Base-by-base conservation (phyloP, 2,113 vertebrate genomes). In the Gopherus evgoodei region DNA sequence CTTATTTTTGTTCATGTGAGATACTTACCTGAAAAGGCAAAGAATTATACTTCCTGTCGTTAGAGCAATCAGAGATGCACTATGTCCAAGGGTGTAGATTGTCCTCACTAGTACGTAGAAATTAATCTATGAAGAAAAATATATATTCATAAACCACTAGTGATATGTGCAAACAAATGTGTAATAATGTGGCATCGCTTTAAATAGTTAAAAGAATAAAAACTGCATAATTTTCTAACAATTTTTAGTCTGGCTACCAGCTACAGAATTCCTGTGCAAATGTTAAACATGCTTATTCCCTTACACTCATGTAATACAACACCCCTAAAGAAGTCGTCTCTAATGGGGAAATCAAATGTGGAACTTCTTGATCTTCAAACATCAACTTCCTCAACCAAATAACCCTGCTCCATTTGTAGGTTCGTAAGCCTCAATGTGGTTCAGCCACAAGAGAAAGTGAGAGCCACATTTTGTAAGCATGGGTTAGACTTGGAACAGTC, bases 61-160 rank as follows among this genome's bases (percentile, higher is more conserved):
- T 29, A 99, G 98, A 82, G 99, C 98, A 93, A 99, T 98, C 91
- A 99, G 94, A 38, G 99, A 99, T 80, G 98, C 96, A 0, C 99
- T 99, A 98, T 99, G 98, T 93, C 99, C 99, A 88, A 99, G 97
- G 1, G 99, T 99, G 94, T 99, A 99, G 89, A 99, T 87, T 53
- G 99, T 98, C 97, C 98, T 98, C 96, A 99, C 99, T 50, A 99
- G 97, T 87, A 98, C 56, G n/a, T 98, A 99, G 97, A 99, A 99
- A 3, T 98, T 93, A 85, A 98, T 95, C 99, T 99, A 95, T 9
- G 84, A 86, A 96, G 79, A 96, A 95, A 95, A 86, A 97, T 75
- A 96, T 13, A 78, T 19, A 27, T 42, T 24, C 12, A 93, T 76
- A 87, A 98, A 47, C 2, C 14, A 47, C 38, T 75, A 87, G 3